Base-by-base conservation (phyloP, 2,113 vertebrate genomes). In the Picathartes gymnocephalus region DNA sequence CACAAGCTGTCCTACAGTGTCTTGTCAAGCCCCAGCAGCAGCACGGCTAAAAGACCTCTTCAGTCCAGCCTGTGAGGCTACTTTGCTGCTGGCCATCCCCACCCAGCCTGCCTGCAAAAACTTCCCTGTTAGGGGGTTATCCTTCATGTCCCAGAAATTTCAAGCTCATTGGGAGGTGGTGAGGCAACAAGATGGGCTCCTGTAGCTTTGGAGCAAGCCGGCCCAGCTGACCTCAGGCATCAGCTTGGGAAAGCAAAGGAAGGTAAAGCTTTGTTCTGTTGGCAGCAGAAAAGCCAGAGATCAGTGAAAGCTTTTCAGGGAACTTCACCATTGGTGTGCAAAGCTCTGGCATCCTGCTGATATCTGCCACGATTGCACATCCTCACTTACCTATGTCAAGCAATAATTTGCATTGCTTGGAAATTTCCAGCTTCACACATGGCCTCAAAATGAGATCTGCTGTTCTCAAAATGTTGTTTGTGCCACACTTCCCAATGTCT, bases 1-100 rank as follows among this genome's bases (percentile, higher is more conserved):
- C 3, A 6, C 21, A 37, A 60, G 50, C 25, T 82, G 18, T 30
- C 30, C 40, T 9, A 3, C 6, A 1, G 4, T 1, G 6, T 7
- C 45, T 31, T 35, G 61, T 33, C 51, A 47, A 68, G 27, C 45
- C 44, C 64, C 24, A 45, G 54, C 42, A 65, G 35, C 33, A 86
- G 51, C 8, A 54, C 48, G 24, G 27, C 60, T 39, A 21, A 33
- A 53, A 68, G 45, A 23, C 18, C 17, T 27, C 10, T 3, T 48
- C 31, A 48, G 44, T 15, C 17, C 47, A 76, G 44, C n/a, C 25
- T 35, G 16, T 1, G 2, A 50, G 50, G 53, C 21, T 27, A n/a
- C 4, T 50, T 19, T 65, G 50, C 3, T 11, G 15, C 25, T 15
- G 13, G 37, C 53, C 15, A 28, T 4, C 39, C 48, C 62, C 65